Evolutionary conservation across 1,140 invertebrate species (phyloP).

Genomic region (Lepidurus couesii): DNA sequence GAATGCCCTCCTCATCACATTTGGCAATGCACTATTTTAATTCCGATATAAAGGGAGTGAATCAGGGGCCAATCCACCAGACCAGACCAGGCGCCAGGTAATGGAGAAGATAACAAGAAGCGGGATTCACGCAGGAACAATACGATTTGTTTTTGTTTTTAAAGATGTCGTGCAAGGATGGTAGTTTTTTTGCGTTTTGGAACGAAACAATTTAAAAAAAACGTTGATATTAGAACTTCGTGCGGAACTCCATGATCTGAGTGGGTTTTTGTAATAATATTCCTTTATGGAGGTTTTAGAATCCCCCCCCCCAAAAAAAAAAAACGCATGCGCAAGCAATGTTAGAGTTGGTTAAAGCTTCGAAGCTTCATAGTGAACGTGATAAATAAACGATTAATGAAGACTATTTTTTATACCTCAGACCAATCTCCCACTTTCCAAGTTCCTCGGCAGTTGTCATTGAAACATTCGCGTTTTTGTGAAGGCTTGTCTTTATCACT

Average conservation of each 20-base stretch:
- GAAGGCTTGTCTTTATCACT: slow-evolving; percentile 59
- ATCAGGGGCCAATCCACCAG: background rate
- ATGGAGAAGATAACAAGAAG: slow-evolving; percentile 16
- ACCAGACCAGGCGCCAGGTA: background rate
- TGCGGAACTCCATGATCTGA: background rate
- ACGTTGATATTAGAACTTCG: background rate
- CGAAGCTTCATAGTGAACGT: background rate
- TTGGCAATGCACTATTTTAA: slow-evolving; percentile 64
- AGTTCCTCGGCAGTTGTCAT: slow-evolving; percentile 68
- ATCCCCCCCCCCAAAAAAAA: background rate
- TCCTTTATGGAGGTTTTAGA: background rate
- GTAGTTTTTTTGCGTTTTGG: background rate
- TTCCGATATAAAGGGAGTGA: background rate
- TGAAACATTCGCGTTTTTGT: slow-evolving; percentile 67
- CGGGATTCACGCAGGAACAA: slow-evolving; percentile 9
- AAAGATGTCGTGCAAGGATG: background rate
- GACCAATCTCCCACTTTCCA: slow-evolving; percentile 84
- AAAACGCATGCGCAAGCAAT: background rate
- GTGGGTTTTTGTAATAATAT: too few relatives aligned
- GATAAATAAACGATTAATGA: slow-evolving; percentile 36
- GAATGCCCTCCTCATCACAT: slow-evolving; percentile 65
- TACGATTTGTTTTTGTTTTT: background rate
- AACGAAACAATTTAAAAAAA: background rate
- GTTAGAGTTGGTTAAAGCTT: slow-evolving; percentile 10
- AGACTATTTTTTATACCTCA: slow-evolving; percentile 53